These are phyloP conservation scores for Rhizoglyphus robini DNA, from an alignment of 1,140 invertebrate genomes.

Conservation along the genomic window DNA sequence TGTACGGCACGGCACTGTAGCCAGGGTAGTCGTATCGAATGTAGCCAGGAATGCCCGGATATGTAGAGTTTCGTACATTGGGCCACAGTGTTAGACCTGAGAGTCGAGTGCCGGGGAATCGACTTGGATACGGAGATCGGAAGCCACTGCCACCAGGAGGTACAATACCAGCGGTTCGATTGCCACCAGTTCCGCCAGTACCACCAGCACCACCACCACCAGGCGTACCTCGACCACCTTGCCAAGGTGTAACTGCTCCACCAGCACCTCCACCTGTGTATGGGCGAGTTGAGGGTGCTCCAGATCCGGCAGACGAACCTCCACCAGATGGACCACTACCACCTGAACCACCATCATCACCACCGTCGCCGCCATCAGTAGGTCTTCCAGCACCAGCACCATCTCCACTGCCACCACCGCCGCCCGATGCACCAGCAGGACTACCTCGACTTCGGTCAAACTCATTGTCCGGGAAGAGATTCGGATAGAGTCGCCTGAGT, in stretches of 20 bases:
- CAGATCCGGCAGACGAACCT: neutral
- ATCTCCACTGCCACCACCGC: neutral
- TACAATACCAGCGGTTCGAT: neutral
- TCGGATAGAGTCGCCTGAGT: constrained; percentile 6
- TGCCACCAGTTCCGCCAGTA: neutral
- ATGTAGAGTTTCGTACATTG: constrained; percentile 7
- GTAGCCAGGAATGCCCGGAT: constrained; percentile 39
- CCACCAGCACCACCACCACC: neutral
- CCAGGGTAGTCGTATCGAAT: constrained; percentile 42
- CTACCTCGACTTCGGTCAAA: neutral
- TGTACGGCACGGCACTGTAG: constrained; percentile 28
- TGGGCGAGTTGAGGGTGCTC: neutral
- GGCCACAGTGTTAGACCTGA: constrained; percentile 5
- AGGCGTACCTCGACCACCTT: too few relatives aligned
- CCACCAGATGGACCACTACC: neutral
- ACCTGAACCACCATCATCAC: neutral
- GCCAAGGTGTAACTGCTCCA: neutral
- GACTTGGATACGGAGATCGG: neutral
- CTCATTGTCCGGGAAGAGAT: neutral
- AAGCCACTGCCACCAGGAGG: neutral
- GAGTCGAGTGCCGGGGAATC: neutral
- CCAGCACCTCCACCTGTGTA: neutral
- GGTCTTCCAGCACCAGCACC: neutral
- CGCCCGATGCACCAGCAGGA: neutral
- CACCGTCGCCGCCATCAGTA: neutral